Conservation (phyloP, 2,113 vertebrate genomes). For the Sus scrofa region T2T-Sscrofa CM000826.6:76936001-76936500, state of each 20-base stretch:
- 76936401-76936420: too few species aligned
- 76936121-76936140: background rate
- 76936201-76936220: background rate
- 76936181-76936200: background rate
- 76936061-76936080: background rate
- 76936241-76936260: background rate
- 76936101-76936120: constrained; percentile 18
- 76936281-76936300: too few species aligned
- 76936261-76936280: background rate
- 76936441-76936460: too few species aligned
- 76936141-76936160: background rate
- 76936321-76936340: too few species aligned
- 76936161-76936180: background rate
- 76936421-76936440: too few species aligned
- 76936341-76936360: too few species aligned
- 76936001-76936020: background rate
- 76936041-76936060: background rate
- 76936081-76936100: background rate
- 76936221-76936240: background rate
- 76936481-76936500: too few species aligned
- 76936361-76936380: too few species aligned
- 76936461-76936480: too few species aligned
- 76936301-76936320: too few species aligned
- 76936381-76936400: too few species aligned
- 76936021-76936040: background rate